Conservation (phyloP, 2,888 invertebrate species). For the Julus scandinavius region DNA sequence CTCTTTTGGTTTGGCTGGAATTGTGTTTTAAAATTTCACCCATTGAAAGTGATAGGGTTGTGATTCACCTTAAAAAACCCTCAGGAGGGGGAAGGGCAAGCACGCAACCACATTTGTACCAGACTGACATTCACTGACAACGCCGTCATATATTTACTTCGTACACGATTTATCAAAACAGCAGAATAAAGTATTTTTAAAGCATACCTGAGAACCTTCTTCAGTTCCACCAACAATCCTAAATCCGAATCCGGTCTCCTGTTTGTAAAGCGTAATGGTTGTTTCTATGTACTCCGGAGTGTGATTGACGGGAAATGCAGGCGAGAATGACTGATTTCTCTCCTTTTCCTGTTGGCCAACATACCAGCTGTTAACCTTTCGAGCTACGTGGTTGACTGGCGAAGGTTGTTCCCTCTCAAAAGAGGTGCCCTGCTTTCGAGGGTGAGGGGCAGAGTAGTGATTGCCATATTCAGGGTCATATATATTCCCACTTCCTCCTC, state of each 20-base stretch:
- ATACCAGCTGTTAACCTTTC: constrained; percentile 54
- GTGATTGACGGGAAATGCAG: constrained; percentile 50
- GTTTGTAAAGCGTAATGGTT: constrained; percentile 84
- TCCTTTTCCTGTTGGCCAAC: constrained; percentile 37
- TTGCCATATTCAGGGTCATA: constrained; percentile 7
- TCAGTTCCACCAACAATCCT: constrained; percentile 98
- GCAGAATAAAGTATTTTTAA: neutral
- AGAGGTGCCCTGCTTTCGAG: constrained; percentile 72
- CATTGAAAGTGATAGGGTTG: too few relatives aligned
- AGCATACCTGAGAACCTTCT: constrained; percentile 86
- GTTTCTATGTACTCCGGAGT: constrained; percentile 72
- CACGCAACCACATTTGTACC: neutral
- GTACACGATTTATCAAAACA: neutral
- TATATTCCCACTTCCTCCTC: constrained; percentile 30
- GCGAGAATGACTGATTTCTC: constrained; percentile 44
- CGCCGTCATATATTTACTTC: neutral
- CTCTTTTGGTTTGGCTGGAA: too few relatives aligned
- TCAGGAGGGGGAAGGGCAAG: too few relatives aligned
- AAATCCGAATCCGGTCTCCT: constrained; percentile 96
- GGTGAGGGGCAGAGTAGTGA: constrained; percentile 58
- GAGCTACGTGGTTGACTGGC: constrained; percentile 49
- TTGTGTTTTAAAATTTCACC: too few relatives aligned
- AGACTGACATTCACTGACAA: neutral
- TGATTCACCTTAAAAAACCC: too few relatives aligned
- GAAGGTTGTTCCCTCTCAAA: constrained; percentile 72